Evolutionary conservation across 2,888 invertebrate genomes (phyloP).

Genomic region (Drosophila pseudotalamancana): DNA sequence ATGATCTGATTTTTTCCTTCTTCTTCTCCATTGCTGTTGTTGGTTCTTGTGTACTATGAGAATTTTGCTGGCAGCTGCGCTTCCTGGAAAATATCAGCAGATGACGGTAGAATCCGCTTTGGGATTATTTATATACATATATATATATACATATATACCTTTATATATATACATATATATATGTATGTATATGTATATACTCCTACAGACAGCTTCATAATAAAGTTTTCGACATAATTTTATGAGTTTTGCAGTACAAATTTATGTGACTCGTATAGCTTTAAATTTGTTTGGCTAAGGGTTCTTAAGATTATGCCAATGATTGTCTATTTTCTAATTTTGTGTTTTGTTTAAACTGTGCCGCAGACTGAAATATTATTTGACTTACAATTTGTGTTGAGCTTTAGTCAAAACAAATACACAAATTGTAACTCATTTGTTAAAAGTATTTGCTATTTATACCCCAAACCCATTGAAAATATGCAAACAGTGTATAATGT

Average conservation of each 20-base stretch:
- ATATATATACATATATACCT: background rate
- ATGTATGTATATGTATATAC: no score
- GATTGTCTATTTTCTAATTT: slow-evolving; percentile 4
- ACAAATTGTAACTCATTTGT: slow-evolving; percentile 60
- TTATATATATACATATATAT: background rate
- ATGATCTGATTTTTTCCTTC: slow-evolving; percentile 50
- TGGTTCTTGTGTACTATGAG: slow-evolving; percentile 31
- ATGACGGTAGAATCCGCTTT: slow-evolving; percentile 36
- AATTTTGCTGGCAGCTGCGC: slow-evolving; percentile 65
- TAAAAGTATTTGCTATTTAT: slow-evolving; percentile 16
- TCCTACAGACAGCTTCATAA: slow-evolving; percentile 40
- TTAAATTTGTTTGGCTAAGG: slow-evolving; percentile 25
- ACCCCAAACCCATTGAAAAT: no score
- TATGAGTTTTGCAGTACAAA: slow-evolving; percentile 56
- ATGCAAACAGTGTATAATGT: no score
- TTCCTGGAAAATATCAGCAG: slow-evolving; percentile 64
- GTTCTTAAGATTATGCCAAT: slow-evolving; percentile 5
- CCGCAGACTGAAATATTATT: slow-evolving; percentile 5
- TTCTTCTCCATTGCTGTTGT: slow-evolving; percentile 2
- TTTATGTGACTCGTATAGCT: slow-evolving; percentile 54
- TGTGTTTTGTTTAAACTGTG: slow-evolving; percentile 6
- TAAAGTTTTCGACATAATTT: slow-evolving; percentile 62
- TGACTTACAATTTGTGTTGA: slow-evolving; percentile 17
- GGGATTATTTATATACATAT: slow-evolving; percentile 11
- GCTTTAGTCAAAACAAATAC: slow-evolving; percentile 48